Percentiles rank a stretch among this genome's conserved stretches.
phyloP scores from a whole-genome alignment of 2,888 invertebrate species.

The Julus scandinavius region DNA sequence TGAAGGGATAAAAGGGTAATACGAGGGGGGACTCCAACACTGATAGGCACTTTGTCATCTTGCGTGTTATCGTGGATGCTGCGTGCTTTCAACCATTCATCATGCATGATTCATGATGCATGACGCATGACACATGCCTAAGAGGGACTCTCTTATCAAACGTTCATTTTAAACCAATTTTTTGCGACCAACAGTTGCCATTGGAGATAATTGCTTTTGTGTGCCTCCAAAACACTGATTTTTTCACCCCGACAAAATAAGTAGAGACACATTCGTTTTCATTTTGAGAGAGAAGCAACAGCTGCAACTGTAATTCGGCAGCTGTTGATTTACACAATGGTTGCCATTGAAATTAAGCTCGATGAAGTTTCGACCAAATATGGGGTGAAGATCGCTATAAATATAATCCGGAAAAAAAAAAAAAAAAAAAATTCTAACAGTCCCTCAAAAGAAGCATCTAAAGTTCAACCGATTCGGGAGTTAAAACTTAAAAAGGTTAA shows the following conservation, averaged over 20 bases:
- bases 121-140: neutral
- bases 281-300: neutral
- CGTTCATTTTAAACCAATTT: neutral
- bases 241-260: neutral
- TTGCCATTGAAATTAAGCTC: slow-evolving; percentile 26
- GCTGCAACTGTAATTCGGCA: slow-evolving; percentile 36
- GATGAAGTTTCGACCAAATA: slow-evolving; percentile 5
- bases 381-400: neutral
- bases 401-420: neutral
- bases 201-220: slow-evolving; percentile 24
- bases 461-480: slow-evolving; percentile 33
- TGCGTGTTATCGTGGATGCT: neutral
- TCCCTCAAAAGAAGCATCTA: neutral
- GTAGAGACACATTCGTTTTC: slow-evolving; percentile 36
- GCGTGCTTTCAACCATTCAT: neutral
- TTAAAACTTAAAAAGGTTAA: slow-evolving; percentile 30
- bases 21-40: neutral
- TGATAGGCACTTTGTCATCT: neutral
- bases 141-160: neutral
- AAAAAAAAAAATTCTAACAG: neutral
- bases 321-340: slow-evolving; percentile 45
- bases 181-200: slow-evolving; percentile 29
- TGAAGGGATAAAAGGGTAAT: neutral
- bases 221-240: neutral
- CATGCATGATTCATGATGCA: neutral